These are phyloP conservation scores for Mormoops blainvillei DNA, from an alignment of 2,113 vertebrate species.

Conservation along the genomic window DNA sequence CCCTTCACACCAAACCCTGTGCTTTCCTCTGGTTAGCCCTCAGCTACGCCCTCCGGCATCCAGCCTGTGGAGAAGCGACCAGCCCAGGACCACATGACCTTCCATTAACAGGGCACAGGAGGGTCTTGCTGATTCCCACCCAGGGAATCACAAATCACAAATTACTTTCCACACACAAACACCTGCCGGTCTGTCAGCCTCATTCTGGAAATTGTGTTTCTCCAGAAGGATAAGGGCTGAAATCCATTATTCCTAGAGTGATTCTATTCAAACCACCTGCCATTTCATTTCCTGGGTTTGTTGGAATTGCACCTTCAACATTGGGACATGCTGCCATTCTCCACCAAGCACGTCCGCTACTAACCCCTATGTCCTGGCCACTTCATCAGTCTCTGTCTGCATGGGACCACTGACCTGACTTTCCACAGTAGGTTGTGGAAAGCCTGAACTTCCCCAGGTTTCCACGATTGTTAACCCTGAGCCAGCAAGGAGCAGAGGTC, in stretches of 20 bases:
- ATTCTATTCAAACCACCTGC: constrained; percentile 38
- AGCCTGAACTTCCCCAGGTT: not conserved
- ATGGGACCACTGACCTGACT: not conserved
- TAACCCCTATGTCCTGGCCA: not conserved
- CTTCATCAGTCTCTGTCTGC: not conserved
- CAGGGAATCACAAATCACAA: too few species aligned
- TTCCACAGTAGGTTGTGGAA: not conserved
- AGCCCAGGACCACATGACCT: not conserved
- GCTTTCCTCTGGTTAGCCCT: not conserved
- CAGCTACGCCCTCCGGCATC: not conserved
- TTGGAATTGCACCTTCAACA: not conserved
- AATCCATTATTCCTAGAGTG: constrained; percentile 28
- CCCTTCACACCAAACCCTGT: not conserved
- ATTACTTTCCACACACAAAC: not conserved
- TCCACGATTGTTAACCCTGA: not conserved
- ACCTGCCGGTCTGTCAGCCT: not conserved
- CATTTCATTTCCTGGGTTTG: not conserved
- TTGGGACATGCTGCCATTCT: not conserved
- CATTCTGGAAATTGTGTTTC: constrained; percentile 39
- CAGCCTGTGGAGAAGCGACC: not conserved
- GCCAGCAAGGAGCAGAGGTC: accelerated
- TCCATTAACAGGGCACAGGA: not conserved
- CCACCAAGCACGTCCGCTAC: not conserved
- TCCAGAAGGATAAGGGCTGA: constrained; percentile 22
- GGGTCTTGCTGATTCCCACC: not conserved